These are phyloP conservation scores for Pedetes capensis DNA, from an alignment of 2,113 vertebrate species.

Conservation along the genomic window DNA sequence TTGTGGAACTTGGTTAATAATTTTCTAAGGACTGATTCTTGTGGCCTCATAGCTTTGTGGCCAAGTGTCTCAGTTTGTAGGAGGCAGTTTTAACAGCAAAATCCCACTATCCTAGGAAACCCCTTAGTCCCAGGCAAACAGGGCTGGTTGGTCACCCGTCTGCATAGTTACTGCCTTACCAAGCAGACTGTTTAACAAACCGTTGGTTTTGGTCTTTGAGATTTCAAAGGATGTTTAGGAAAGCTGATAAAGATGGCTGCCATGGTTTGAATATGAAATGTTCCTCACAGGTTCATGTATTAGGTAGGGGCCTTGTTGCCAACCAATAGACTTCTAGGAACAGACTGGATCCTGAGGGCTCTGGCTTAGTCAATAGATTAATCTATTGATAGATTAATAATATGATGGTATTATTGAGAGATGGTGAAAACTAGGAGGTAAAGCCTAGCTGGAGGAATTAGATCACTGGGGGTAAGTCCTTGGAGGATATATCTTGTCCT, in stretches of 20 bases:
- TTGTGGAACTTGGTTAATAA: not conserved
- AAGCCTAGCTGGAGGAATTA: not conserved
- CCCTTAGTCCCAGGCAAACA: not conserved
- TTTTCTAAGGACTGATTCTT: not conserved
- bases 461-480: too few relatives aligned
- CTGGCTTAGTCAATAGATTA: not conserved
- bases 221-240: not conserved
- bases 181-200: not conserved
- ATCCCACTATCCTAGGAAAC: not conserved
- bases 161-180: not conserved
- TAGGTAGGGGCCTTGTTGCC: too few relatives aligned
- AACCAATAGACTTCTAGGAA: too few relatives aligned
- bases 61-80: not conserved
- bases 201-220: not conserved
- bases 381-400: not conserved
- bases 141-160: not conserved
- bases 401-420: not conserved
- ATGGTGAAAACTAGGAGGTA: not conserved
- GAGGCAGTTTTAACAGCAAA: not conserved
- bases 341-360: not conserved
- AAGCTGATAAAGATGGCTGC: not conserved
- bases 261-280: too few relatives aligned
- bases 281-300: too few relatives aligned
- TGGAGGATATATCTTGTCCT: too few relatives aligned
- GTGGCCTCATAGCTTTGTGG: not conserved